These are phyloP conservation scores for Spinibarbus caldwelli DNA, from an alignment of 2,797 vertebrate species.

Conservation along the genomic window DNA sequence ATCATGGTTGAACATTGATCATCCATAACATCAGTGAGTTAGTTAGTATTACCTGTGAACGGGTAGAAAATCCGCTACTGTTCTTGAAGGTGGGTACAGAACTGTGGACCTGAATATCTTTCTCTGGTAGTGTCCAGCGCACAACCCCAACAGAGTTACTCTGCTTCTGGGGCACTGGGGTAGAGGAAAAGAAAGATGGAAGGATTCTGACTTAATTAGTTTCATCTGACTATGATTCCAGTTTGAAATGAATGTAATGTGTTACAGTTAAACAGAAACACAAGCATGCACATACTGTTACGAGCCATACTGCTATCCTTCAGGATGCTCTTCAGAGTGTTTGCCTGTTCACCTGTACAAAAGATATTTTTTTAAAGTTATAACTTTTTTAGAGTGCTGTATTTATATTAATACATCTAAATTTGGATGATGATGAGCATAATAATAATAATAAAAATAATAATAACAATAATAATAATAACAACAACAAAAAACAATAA, in stretches of 20 bases:
- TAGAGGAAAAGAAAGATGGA: not conserved
- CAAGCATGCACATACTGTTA: not conserved
- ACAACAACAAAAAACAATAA: too few relatives aligned
- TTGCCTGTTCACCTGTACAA: slow-evolving; percentile 36
- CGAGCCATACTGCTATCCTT: slow-evolving; percentile 69
- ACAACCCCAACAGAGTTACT: slow-evolving; percentile 76
- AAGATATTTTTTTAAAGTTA: too few relatives aligned
- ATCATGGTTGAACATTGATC: not conserved
- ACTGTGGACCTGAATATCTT: slow-evolving; percentile 70
- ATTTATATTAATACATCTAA: too few relatives aligned
- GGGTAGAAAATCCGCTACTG: slow-evolving; percentile 30
- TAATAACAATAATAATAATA: too few relatives aligned
- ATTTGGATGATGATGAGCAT: too few relatives aligned
- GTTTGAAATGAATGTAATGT: not conserved
- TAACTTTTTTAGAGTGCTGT: too few relatives aligned
- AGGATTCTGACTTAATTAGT: not conserved
- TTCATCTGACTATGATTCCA: not conserved
- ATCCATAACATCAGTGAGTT: not conserved
- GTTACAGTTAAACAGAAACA: not conserved
- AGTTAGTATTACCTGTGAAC: slow-evolving; percentile 66
- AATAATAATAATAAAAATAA: too few relatives aligned
- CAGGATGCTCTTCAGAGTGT: slow-evolving; percentile 72
- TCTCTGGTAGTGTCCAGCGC: slow-evolving; percentile 72
- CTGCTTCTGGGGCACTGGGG: slow-evolving; percentile 59
- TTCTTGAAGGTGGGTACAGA: slow-evolving; percentile 69